Evolutionary conservation across 2,888 invertebrate species (phyloP).

Genomic region (Poecilus cupreus): DNA sequence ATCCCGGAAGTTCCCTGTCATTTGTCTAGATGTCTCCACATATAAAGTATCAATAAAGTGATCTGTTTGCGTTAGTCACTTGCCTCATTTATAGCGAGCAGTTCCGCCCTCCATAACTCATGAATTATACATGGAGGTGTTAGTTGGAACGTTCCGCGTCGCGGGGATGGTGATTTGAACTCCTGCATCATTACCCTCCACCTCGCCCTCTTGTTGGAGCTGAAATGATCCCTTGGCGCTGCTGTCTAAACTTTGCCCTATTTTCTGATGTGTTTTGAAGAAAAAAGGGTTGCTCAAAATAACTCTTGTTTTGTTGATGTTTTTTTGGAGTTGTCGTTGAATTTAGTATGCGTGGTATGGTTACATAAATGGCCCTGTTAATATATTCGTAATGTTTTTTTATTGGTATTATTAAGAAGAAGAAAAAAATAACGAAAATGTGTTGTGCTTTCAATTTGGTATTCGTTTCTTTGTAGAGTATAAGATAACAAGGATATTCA

Average conservation of each 20-base stretch:
- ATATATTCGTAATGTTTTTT: too few species aligned
- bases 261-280: background rate
- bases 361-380: background rate
- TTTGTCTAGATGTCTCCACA: background rate
- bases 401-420: too few species aligned
- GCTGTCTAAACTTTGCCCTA: background rate
- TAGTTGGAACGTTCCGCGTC: background rate
- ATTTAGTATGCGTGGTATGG: background rate
- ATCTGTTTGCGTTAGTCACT: background rate
- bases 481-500: too few species aligned
- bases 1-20: too few species aligned
- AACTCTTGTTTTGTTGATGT: background rate
- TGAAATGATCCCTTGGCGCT: background rate
- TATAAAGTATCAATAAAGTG: conserved; percentile 10
- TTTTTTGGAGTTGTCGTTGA: background rate
- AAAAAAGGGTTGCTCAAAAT: background rate
- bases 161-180: background rate
- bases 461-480: too few species aligned
- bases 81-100: background rate
- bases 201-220: background rate
- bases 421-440: too few species aligned
- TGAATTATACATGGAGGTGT: conserved; percentile 19
- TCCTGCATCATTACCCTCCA: background rate
- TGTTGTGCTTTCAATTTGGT: too few species aligned
- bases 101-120: conserved; percentile 6